Evolutionary conservation across 1,140 invertebrate genomes (phyloP).

Genomic region (Drosophila seguyi): DNA sequence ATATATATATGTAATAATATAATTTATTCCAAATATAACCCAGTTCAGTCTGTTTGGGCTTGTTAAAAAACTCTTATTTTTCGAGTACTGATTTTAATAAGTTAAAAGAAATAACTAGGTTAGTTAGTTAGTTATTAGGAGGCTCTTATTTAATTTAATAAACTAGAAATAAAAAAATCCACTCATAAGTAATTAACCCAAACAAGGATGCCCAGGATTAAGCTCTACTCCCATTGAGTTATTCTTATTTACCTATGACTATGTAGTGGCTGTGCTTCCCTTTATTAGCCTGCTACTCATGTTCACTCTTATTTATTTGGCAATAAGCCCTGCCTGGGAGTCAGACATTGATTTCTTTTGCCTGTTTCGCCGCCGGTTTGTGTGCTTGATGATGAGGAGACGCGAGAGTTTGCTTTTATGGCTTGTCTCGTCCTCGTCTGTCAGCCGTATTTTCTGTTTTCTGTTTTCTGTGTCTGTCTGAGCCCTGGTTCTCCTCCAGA

Average conservation of each 20-base stretch:
- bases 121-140: too few relatives aligned
- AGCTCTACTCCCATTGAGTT: constrained; percentile 18
- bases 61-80: too few relatives aligned
- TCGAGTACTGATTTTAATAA: background rate
- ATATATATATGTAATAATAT: too few relatives aligned
- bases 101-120: background rate
- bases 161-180: background rate
- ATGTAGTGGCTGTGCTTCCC: background rate
- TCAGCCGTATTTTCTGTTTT: constrained; percentile 10
- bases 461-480: constrained; percentile 8
- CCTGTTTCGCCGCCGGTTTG: constrained; percentile 3
- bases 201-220: background rate
- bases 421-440: constrained; percentile 47
- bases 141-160: background rate
- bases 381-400: constrained; percentile 4
- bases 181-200: background rate
- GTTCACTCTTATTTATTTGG: constrained; percentile 24
- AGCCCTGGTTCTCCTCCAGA: background rate
- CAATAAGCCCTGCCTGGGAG: constrained; percentile 58
- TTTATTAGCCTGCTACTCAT: constrained; percentile 17
- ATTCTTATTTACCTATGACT: constrained; percentile 26
- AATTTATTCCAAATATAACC: background rate
- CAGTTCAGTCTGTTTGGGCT: too few relatives aligned
- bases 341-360: constrained; percentile 72
- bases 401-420: constrained; percentile 57